A percentile compares a stretch with the other conserved stretches of the same genome.
phyloP scores from a whole-genome alignment of 2,797 vertebrate genomes.

The Numenius phaeopus region DNA sequence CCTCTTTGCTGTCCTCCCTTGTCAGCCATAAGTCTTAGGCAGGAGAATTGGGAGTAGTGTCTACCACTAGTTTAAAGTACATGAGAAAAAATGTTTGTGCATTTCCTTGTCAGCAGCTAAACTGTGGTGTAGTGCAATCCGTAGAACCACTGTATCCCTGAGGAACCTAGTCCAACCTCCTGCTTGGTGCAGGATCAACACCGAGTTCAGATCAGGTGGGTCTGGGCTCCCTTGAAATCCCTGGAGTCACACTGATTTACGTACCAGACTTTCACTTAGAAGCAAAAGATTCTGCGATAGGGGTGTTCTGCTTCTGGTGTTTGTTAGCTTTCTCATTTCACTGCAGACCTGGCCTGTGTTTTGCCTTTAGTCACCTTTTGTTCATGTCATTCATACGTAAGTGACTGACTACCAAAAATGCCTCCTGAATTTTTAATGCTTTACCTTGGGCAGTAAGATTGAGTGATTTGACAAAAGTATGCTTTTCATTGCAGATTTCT shows the following conservation, averaged over 20 bases:
- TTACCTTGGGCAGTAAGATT: neutral
- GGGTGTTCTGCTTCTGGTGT: neutral
- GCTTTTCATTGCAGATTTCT: neutral
- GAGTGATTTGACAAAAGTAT: neutral
- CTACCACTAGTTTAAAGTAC: neutral
- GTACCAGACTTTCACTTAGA: neutral
- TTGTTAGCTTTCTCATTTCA: neutral
- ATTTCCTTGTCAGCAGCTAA: neutral
- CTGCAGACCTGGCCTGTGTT: neutral
- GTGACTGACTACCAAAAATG: neutral
- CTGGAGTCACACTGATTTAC: neutral
- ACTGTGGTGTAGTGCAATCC: rapidly evolving
- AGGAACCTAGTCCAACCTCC: neutral
- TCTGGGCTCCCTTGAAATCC: neutral
- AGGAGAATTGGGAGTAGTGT: neutral
- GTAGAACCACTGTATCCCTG: neutral
- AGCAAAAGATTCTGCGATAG: neutral
- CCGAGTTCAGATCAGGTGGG: too few species aligned
- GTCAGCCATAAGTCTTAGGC: neutral
- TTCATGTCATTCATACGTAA: neutral
- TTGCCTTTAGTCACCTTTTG: neutral
- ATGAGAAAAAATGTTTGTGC: neutral
- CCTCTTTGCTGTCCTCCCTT: neutral
- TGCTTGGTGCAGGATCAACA: neutral
- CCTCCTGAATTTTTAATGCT: neutral